Base-by-base conservation (phyloP, 2,113 vertebrate species). In the Candoia aspera region DNA sequence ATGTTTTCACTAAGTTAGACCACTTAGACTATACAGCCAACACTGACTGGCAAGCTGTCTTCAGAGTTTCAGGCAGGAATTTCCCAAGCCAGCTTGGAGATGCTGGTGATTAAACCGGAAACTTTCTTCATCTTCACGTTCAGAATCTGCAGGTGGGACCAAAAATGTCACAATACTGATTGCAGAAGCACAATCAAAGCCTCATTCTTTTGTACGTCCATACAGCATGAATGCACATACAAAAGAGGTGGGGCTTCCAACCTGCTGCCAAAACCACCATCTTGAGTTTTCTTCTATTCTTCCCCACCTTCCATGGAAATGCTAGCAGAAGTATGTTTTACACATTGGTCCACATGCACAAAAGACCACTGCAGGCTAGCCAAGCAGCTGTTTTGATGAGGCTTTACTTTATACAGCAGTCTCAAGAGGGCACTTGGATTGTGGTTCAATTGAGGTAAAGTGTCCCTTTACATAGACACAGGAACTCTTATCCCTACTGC, bases 31-130 rank as follows among this genome's bases (percentile, higher is more conserved):
- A 79, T 79, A 42, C 73, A 79, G 73, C 33, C 73, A 42, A 79
- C 73, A 79, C 73, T 79, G 73, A 79, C 73, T 79, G 73, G 37
- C 73, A 79, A 79, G 73, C 73, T 79, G 73, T 79, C 73, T 79
- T n/a, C 73, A 79, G 33, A 42, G 33, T 42, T 79, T 8, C 73
- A 79, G 33, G 73, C 73, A 79, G 73, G 42, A 79, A 33, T 79
- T 79, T 42, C 19, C 73, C 73, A 79, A 58, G 19, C 4, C 15
- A 19, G 17, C 19, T 5, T 21, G 57, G 5, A 79, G 73, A 73
- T 17, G n/a, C 68, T 79, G n/a, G n/a, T 6, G 33, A 10, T 79
- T 79, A 79, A 79, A 79, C 37, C 73, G 1, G 8, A 79, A 79
- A 79, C 33, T 79, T 42, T 79, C 37, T 42, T 79, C 73, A 79